A percentile compares a stretch with the other conserved stretches of the same genome.
phyloP scores from a whole-genome alignment of 1,140 invertebrate genomes.

The Lepidostoma basale region DNA sequence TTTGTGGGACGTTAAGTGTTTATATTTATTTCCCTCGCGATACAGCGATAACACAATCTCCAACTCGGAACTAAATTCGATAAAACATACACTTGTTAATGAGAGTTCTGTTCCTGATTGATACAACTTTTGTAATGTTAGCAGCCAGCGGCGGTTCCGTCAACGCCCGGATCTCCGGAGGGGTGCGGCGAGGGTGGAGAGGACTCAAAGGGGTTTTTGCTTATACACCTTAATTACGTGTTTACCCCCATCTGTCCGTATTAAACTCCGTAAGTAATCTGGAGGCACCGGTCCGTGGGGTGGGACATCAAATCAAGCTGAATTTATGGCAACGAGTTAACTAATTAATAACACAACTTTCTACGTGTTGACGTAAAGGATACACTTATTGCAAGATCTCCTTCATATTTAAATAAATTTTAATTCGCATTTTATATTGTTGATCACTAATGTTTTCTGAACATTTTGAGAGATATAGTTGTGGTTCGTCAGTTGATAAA shows the following conservation, averaged over 20 bases:
- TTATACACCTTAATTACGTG: constrained; percentile 27
- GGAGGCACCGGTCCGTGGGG: not conserved
- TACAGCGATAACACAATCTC: not conserved
- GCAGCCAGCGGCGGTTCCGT: not conserved
- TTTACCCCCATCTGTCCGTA: constrained; percentile 24
- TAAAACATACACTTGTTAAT: constrained; percentile 22
- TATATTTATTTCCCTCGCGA: too few relatives aligned
- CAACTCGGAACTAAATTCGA: constrained; percentile 8
- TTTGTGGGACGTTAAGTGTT: too few relatives aligned
- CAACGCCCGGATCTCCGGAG: not conserved
- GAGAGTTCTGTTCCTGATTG: constrained; percentile 22
- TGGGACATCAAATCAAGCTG: not conserved
- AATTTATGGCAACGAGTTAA: not conserved
- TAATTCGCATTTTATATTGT: too few relatives aligned
- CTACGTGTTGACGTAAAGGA: too few relatives aligned
- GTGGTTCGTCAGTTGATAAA: too few relatives aligned
- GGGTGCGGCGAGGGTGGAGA: not conserved
- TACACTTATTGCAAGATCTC: too few relatives aligned
- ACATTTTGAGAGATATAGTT: too few relatives aligned
- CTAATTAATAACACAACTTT: too few relatives aligned
- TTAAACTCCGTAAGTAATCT: constrained; percentile 24
- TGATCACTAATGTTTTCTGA: too few relatives aligned
- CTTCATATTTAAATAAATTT: too few relatives aligned
- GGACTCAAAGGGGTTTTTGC: constrained; percentile 25
- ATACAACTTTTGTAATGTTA: constrained; percentile 24